These are phyloP conservation scores for Salvelinus fontinalis DNA, from an alignment of 2,113 vertebrate genomes.

Conservation along the genomic window DNA sequence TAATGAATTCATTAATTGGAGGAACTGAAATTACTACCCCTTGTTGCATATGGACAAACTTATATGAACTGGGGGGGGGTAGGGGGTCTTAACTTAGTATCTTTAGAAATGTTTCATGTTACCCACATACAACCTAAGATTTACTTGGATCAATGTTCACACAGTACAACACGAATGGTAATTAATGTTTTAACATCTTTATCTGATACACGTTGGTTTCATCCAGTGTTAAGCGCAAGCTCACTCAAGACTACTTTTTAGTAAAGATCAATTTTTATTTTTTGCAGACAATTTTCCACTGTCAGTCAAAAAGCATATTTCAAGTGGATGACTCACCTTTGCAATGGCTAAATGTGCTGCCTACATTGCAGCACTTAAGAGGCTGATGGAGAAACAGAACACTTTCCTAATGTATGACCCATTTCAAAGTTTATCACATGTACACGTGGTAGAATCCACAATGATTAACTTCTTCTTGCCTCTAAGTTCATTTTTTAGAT, in stretches of 20 bases:
- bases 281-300: too few relatives aligned
- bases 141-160: slow-evolving; percentile 21
- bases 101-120: not conserved
- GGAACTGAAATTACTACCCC: not conserved
- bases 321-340: slow-evolving; percentile 22
- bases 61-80: too few relatives aligned
- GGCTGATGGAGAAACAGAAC: not conserved
- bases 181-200: not conserved
- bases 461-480: too few relatives aligned
- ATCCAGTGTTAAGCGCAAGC: not conserved
- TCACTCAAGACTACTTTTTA: slow-evolving; percentile 17
- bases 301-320: slow-evolving; percentile 33
- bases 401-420: slow-evolving; percentile 4
- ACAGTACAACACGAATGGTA: slow-evolving; percentile 29
- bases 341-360: not conserved
- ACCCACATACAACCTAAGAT: not conserved
- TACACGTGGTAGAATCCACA: too few relatives aligned
- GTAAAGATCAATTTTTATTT: slow-evolving; percentile 11
- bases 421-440: not conserved
- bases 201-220: not conserved
- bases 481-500: not conserved
- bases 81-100: not conserved
- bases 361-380: slow-evolving; percentile 5
- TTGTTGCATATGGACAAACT: too few relatives aligned
- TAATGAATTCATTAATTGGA: not conserved